Base-by-base conservation (phyloP, 1,140 invertebrate genomes). In the Neotoxoptera formosana region DNA sequence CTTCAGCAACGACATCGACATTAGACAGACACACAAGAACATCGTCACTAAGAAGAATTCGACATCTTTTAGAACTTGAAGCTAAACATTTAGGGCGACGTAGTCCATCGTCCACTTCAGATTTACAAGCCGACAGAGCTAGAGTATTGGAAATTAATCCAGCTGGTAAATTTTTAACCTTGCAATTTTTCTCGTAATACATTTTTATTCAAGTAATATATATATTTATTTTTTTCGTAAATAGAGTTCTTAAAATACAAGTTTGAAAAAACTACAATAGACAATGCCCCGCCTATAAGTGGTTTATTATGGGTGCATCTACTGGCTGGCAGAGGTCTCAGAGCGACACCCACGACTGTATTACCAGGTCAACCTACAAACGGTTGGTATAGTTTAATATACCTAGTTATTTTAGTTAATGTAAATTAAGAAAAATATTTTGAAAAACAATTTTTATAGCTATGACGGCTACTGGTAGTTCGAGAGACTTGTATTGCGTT, bases 401-500 rank as follows among this genome's bases (percentile, higher is more conserved):
- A 47, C n/a, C 51, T 53, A 53, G 51, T 45, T 30, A 84, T 53
- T 25, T 45, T 30, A 17, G 30, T 45, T 14, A 20, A 30, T 67
- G 2, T 8, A 45, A 45, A 45, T n/a, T 9, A 45, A 41, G 0
- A n/a, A 45, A 20, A 67, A 47, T 51, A 90, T 67, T 45, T 20
- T 45, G 4, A 20, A 45, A 60, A 45, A 45, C 7, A 60, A 90
- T 60, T 36, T 1, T 90, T 90, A 30, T n/a, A 93, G 91, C 86
- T 76, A 81, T 92, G 48, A 34, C 93, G 36, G 96, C 86, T 11
- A 34, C 91, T n/a, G 81, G 91, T 21, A 93, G 34, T 53, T 96
- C 98, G 91, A 96, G 98, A 94, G 99, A 99, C 95, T 96, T 99
- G 45, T 99, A 99, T 95, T 99, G 99, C 95, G 99, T 99, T 3